Conservation (phyloP, 2,888 invertebrate genomes). For the Schizotus pectinicornis region DNA sequence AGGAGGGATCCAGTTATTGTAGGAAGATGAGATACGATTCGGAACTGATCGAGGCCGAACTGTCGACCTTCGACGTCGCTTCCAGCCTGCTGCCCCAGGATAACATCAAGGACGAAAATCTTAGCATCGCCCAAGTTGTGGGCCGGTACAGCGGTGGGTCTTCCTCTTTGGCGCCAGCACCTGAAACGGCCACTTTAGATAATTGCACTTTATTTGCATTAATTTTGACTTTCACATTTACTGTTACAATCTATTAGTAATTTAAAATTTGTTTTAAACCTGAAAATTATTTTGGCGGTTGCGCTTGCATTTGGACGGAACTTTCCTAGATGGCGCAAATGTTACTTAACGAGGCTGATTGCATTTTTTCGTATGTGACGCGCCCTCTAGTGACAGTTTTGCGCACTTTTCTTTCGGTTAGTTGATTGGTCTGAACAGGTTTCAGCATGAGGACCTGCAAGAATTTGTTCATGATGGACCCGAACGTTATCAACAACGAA, state of each 20-base stretch:
- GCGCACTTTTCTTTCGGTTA: too few species aligned
- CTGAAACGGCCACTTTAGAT: too few species aligned
- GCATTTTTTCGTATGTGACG: too few species aligned
- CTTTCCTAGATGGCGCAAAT: too few species aligned
- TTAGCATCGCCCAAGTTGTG: conserved; percentile 70
- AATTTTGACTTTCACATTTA: too few species aligned
- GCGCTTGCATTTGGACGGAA: too few species aligned
- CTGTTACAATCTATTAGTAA: too few species aligned
- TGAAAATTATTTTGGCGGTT: too few species aligned
- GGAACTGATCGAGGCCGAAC: conserved; percentile 67
- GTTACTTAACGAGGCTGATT: too few species aligned
- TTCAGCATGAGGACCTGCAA: conserved; percentile 72
- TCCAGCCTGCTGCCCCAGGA: conserved; percentile 64
- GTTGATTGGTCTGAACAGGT: conserved; percentile 47
- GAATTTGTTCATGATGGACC: conserved; percentile 77
- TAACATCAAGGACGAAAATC: conserved; percentile 73
- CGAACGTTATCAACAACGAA: conserved; percentile 79
- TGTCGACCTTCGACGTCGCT: conserved; percentile 69
- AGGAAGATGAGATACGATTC: conserved; percentile 63
- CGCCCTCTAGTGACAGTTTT: too few species aligned
- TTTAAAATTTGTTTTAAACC: too few species aligned
- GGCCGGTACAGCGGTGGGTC: conserved; percentile 67
- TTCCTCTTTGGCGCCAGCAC: not conserved
- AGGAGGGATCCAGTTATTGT: conserved; percentile 68
- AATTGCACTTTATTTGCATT: too few species aligned